Base-by-base conservation (phyloP, 2,888 invertebrate species). In the Brachynemurus nebulosus region DNA sequence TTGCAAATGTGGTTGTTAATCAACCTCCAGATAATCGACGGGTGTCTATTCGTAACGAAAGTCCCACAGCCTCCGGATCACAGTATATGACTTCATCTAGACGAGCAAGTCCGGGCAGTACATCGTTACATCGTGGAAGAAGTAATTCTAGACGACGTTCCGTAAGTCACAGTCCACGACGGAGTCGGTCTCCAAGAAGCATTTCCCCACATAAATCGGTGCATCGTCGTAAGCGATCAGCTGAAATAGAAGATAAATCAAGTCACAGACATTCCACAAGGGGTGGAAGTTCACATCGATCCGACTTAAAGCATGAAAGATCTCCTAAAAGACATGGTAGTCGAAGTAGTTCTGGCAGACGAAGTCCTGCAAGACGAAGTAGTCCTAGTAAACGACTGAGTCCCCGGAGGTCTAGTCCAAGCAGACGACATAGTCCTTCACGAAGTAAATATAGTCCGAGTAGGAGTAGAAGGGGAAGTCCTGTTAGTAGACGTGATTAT, bases 1-100 rank as follows among this genome's bases (percentile, higher is more conserved):
- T 37, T 37, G 19, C 18, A n/a, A 37, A 19, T 37, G 37, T 37
- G 17, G 2, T 37, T 16, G 37, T 37, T 5, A 37, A 37, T 37
- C 20, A 19, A 21, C 37, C n/a, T 7, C 37, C 18, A n/a, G 37
- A 37, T 37, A 17, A 17, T 37, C 16, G 37, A 9, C 37, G 37
- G 8, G 37, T 37, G 9, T 37, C 37, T 12, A 20, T 37, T 37
- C 16, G 37, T 20, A 18, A 37, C 20, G n/a, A 4, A 12, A 30
- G 30, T 30, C 30, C 30, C 4, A 14, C 4, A 30, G 4, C 14
- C n/a, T 12, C n/a, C 14, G 18, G 11, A 19, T 37, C 37, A 9
- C 12, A 37, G 12, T 6, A 11, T 4, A 18, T 18, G 12, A 18
- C 20, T n/a, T 19, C 19, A 2, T 12, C 37, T 11, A 14, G 20